Evolutionary conservation across 2,797 vertebrate genomes (phyloP).

Genomic region (Allenopithecus nigroviridis): DNA sequence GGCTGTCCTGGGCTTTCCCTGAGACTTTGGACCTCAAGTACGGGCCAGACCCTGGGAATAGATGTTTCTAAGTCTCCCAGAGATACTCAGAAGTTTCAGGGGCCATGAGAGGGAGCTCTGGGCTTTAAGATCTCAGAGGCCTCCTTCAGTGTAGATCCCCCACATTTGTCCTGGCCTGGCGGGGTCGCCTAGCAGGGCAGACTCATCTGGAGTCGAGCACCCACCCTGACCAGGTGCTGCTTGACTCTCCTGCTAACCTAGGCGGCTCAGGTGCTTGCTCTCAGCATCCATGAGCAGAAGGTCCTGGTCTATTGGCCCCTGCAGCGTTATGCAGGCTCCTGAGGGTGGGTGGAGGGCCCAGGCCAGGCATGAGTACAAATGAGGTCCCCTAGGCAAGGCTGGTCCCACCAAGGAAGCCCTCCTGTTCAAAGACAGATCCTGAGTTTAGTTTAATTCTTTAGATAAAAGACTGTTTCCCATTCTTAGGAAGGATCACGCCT

Average conservation of each 20-base stretch:
- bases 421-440: neutral
- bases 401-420: neutral
- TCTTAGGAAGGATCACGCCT: neutral
- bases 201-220: rapidly evolving
- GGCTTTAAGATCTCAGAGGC: neutral
- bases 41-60: neutral
- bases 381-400: neutral
- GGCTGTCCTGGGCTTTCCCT: neutral
- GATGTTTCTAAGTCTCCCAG: neutral
- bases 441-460: neutral
- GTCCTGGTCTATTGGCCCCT: neutral
- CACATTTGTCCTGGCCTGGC: neutral
- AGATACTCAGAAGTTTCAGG: neutral
- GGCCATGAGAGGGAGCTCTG: neutral
- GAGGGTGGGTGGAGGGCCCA: rapidly evolving
- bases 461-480: neutral
- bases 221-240: neutral
- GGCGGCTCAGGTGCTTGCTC: rapidly evolving
- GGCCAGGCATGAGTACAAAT: no score
- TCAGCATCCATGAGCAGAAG: neutral
- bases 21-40: neutral
- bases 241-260: neutral
- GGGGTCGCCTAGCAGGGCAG: no score
- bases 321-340: neutral
- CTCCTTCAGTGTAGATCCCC: neutral